Evolutionary conservation across 2,888 invertebrate genomes (phyloP), one percentile per base, ranked within the genome.

Genomic region (Steromphala cineraria): DNA sequence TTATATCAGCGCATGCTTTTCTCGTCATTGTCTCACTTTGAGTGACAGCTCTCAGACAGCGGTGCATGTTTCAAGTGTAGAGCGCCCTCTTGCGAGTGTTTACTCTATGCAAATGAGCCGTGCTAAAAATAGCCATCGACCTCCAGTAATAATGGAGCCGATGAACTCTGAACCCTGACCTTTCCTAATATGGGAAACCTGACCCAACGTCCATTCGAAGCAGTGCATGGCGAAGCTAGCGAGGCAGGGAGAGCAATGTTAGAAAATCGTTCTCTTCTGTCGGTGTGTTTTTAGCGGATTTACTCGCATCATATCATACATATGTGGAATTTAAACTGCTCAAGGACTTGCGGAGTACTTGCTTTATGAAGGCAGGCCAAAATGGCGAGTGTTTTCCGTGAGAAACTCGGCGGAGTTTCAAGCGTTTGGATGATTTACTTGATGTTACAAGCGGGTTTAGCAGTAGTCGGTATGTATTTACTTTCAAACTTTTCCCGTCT

Each of bases 61-160:
- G 62, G 62, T 28, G 62, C 62, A 62, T 62, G 62, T 62, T 62
- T 28, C 62, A 15, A 17, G 62, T 28, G 15, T 24, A 28, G 74
- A 28, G 53, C 80, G 75, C 80, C 80, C 55, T 53, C 80, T 80
- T 31, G 62, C 75, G 78, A 78, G 75, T 62, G 67, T 75, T 56
- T 53, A 46, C 40, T 53, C 31, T 80, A 76, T 79, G 80, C 80
- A 80, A 80, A 80, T 81, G 80, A 80, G 67, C 78, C 36, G 28
- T 13, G 24, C 62, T 62, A 62, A 62, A 62, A 62, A 62, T 62
- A 62, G 28, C 62, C 62, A 62, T 28, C 62, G 62, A 62, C 62
- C 62, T 62, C 28, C 28, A 62, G 28, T 28, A 62, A 62, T 62
- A 62, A 62, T 62, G 62, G 62, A 62, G 62, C 28, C 62, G 62